These are phyloP conservation scores for Rhizomys pruinosus DNA, from an alignment of 2,113 vertebrate species.

Conservation along the genomic window DNA sequence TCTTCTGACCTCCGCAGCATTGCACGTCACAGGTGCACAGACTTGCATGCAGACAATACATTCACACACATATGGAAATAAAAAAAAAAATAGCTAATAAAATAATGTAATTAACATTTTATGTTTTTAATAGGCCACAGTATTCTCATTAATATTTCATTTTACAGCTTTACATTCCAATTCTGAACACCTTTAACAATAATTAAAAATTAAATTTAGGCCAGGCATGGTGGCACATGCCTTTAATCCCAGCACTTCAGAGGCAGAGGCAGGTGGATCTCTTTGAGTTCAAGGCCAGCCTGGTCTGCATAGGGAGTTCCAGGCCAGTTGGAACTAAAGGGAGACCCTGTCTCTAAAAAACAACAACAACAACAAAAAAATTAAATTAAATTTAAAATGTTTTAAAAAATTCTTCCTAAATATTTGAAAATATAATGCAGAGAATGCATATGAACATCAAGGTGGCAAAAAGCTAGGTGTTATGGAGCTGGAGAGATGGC, in stretches of 20 bases:
- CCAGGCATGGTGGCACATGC: too few species aligned
- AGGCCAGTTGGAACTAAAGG: too few species aligned
- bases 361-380: too few species aligned
- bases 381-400: constrained; percentile 79
- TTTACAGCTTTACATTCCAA: constrained; percentile 73
- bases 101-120: constrained; percentile 53
- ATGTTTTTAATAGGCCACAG: background rate
- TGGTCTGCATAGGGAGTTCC: too few species aligned
- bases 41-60: too few species aligned
- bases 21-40: too few species aligned
- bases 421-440: constrained; percentile 78
- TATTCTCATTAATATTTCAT: constrained; percentile 56
- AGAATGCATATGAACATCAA: constrained; percentile 71
- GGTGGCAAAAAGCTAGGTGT: constrained; percentile 74
- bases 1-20: too few species aligned
- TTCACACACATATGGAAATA: too few species aligned
- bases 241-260: too few species aligned
- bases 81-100: constrained; percentile 62
- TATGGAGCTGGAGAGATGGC: constrained; percentile 80
- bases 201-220: constrained; percentile 81
- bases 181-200: constrained; percentile 79
- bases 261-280: too few species aligned
- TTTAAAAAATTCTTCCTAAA: constrained; percentile 75
- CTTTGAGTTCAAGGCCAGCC: too few species aligned
- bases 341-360: too few species aligned